Percentiles rank a stretch among this genome's conserved stretches.
phyloP scores from a whole-genome alignment of 2,113 vertebrate genomes.

The Laticauda colubrina region DNA sequence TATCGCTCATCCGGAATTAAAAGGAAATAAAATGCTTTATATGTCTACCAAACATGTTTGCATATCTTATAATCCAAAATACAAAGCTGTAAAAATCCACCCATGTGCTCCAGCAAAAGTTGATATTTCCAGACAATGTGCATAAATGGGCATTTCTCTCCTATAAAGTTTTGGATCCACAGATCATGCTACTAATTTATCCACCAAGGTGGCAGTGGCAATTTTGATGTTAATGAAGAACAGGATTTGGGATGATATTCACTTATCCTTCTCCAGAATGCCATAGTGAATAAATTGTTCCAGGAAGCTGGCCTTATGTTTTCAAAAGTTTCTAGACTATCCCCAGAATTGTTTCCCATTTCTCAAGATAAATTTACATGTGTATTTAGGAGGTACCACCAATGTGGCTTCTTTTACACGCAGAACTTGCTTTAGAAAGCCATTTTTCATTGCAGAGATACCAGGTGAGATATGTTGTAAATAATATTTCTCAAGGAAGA shows the following conservation, averaged over 20 bases:
- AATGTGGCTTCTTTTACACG: background rate
- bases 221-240: background rate
- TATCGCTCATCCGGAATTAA: background rate
- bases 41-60: background rate
- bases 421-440: background rate
- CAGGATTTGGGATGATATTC: background rate
- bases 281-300: background rate
- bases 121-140: background rate
- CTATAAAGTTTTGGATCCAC: background rate
- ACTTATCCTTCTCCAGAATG: background rate
- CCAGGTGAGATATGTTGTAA: slow-evolving; percentile 1
- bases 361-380: background rate
- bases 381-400: background rate
- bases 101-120: background rate
- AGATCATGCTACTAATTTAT: background rate
- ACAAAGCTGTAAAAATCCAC: background rate
- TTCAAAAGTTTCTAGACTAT: slow-evolving; percentile 3
- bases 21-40: background rate
- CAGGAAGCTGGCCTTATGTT: background rate
- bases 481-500: slow-evolving; percentile 17
- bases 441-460: background rate
- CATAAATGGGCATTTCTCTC: background rate
- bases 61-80: background rate
- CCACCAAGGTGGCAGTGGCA: background rate
- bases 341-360: background rate